Evolutionary conservation across 2,797 vertebrate species (phyloP), one percentile per base, ranked within the genome.

Genomic region (Delichon dasypus): DNA sequence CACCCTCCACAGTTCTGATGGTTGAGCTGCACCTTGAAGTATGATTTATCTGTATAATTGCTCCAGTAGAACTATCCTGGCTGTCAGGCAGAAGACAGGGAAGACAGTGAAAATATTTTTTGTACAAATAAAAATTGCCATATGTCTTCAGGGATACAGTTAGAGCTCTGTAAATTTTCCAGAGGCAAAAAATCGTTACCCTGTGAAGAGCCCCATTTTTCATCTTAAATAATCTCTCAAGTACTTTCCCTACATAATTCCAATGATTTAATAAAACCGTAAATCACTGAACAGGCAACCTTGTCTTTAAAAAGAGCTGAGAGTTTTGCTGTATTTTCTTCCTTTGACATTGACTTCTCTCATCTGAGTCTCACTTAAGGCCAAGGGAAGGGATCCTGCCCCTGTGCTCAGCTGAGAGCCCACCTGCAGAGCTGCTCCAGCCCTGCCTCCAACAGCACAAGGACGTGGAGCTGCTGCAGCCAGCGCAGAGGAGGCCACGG

Each of bases 31-130:
- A 7, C 0, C 0, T 5, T 16, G 40, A 40, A 32, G 26, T 34
- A 5, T 1, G 13, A 45, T 25, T 48, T 21, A 9, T 5, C 7
- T 7, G 5, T 13, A 0, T 25, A 18, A 29, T 54, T 40, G 17
- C 21, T 20, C 7, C 5, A 36, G 15, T 13, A 23, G 53, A 74
- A 44, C 44, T 30, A 21, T 15, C 53, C 25, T 0, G 0, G 4
- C 25, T 16, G 50, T 26, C 36, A 9, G 30, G 42, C 10, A n/a
- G 15, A 34, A 62, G 42, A 30, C 25, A 7, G 23, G 22, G 19
- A 51, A 36, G 25, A 4, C 9, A 8, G 20, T 22, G 13, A 22
- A 67, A 60, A 10, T 16, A 45, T 13, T 50, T 25, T 1, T 1
- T 5, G 18, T 26, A 42, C 26, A 25, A 45, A 48, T 26, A 68